Evolutionary conservation across 2,888 invertebrate species (phyloP), one percentile per base, ranked within the genome.

Genomic region (Pseudococcus jackbeardsleyi): DNA sequence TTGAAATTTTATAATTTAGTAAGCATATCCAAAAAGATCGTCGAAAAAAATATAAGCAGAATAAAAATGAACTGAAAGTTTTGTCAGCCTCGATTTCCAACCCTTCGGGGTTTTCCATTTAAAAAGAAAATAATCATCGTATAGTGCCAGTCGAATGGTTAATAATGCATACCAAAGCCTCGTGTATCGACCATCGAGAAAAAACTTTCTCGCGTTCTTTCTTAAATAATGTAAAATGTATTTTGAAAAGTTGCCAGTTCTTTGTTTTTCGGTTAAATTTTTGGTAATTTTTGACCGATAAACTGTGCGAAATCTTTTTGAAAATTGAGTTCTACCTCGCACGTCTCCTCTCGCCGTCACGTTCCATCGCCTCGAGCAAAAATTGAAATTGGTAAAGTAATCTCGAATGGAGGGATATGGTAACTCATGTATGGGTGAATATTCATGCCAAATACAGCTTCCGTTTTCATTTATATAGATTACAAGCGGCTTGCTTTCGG

Each of bases 221-320:
- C 9, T 59, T 19, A 59, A 19, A 72, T 26, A 72, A 72, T 15
- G 11, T 26, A 72, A 33, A 33, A 33, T 15, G 26, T 15, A 33
- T 72, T 72, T 72, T 72, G 68, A 72, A 72, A 72, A 72, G 33
- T 72, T 72, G 68, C 68, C 68, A 72, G n/a, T 72, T 72, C 33
- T 12, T 26, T 26, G 26, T 33, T 26, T 72, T 72, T 72, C 12
- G 33, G 68, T 72, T 15, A 72, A 72, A 72, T 33, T 72, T 72
- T 33, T 3, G 26, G 68, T 72, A 72, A 72, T 72, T 72, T 72
- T 72, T 72, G 26, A 72, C n/a, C 59, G 19, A 0, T 19, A 59
- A 59, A 19, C 59, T 59, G 59, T 9, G n/a, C 19, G 59, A 59
- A 19, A 50, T 59, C n/a, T 59, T 59, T 59, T 59, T 19, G 8